Evolutionary conservation across 1,140 invertebrate species (phyloP).

Genomic region (Calliopsis andreniformis): DNA sequence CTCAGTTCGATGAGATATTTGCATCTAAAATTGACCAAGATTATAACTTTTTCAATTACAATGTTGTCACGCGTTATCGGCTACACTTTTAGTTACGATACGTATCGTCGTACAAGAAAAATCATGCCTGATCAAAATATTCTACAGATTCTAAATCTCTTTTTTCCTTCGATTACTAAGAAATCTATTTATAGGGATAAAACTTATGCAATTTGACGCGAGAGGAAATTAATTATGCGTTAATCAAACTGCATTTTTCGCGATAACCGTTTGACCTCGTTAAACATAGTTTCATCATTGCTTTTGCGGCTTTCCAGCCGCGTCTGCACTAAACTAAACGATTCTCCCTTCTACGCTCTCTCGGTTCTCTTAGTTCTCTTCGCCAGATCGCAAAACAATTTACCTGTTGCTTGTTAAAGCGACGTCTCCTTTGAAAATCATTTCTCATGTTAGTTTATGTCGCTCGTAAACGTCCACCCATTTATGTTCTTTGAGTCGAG

Average conservation of each 20-base stretch:
- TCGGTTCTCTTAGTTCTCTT: neutral
- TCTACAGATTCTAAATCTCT: too few relatives aligned
- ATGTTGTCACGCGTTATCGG: neutral
- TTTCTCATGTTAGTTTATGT: neutral
- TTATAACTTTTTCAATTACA: neutral
- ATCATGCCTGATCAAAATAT: too few relatives aligned
- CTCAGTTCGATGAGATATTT: neutral
- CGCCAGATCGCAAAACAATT: neutral
- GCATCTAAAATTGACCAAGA: neutral
- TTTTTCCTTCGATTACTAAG: neutral
- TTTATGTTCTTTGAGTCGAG: too few relatives aligned
- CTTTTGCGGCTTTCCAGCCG: conserved; percentile 19
- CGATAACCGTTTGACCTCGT: conserved; percentile 45
- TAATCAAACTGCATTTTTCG: conserved; percentile 45
- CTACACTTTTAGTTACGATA: too few relatives aligned
- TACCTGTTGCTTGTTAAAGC: neutral
- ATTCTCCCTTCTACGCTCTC: neutral
- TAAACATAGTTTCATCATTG: conserved; percentile 35
- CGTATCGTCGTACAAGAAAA: neutral
- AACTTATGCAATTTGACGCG: conserved; percentile 42
- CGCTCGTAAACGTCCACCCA: conserved; percentile 1
- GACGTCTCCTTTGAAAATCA: neutral
- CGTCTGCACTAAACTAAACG: neutral
- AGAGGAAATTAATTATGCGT: conserved; percentile 45
- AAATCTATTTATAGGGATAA: conserved; percentile 25